Evolutionary conservation across 1,140 invertebrate species (phyloP), one percentile per base, ranked within the genome.

Genomic region (Harlomillsia oculata): DNA sequence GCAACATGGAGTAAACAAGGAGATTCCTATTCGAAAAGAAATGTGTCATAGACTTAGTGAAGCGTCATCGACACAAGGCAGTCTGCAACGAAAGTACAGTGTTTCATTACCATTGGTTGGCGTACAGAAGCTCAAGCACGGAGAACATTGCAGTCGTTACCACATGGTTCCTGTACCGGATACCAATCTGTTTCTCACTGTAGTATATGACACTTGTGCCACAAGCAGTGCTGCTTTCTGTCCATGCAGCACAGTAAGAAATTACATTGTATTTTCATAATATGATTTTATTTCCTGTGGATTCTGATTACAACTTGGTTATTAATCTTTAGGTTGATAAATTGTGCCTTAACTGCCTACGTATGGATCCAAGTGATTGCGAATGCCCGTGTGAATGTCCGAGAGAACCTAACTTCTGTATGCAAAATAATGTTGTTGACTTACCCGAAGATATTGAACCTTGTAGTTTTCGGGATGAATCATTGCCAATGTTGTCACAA

Each of bases 371-470:
- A 72, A 89, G 81, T 5, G 89, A 92, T 65, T 95, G 91, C 66
- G 92, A 96, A 70, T 96, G 91, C 72, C 91, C 91, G 0, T 96
- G 91, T 70, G 90, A 96, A 70, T 96, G 91, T 70, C 83, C 82
- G 14, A 74, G 92, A 28, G 80, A 84, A 66, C 70, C 77, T 52
- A 79, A 80, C 14, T 78, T 85, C 64, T 80, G 80, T 43, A 59
- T 66, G 62, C 5, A 54, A 60, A 3, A 66, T 60, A 65, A 72
- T 13, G 28, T 53, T 51, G 25, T 20, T 0, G 37, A 51, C 30
- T 32, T 61, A 20, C 51, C 60, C 0, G 43, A 55, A 21, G 46
- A 53, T 34, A 36, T 58, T 9, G 52, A 55, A 37, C 44, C 51
- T 4, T 59, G 53, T 50, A 53, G 64, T 23, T 59, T 56, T 28